Base-by-base conservation (phyloP, 2,113 vertebrate species). In the Mormyrus iriodes region DNA sequence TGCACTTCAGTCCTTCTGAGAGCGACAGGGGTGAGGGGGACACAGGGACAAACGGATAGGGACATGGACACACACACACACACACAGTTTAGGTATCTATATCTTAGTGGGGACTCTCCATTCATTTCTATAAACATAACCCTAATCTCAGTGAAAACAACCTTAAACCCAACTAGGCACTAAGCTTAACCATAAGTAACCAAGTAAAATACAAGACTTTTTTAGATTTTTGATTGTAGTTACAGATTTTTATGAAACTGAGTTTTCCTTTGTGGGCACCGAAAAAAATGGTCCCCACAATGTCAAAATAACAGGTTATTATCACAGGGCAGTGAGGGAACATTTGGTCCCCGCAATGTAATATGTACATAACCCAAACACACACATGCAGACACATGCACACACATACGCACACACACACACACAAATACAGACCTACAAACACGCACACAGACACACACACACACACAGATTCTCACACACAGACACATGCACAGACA, bases 1-100 rank as follows among this genome's bases (percentile, higher is more conserved):
- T 99, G 94, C 98, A 99, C 90, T 98, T 98, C 93, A 97, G 94
- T 90, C 97, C 97, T 92, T 98, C 98, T 82, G 92, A 93, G 92
- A 95, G 96, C 91, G 85, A 82, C 91, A 92, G 24, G 52, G 49
- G 4, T 17, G 58, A 73, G 10, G 87, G 53, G 58, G 86, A 87
- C 48, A 76, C 35, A 31, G 55, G 76, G 69, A 76, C 12, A 76
- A 12, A 35, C 65, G 27, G 65, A 35, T 12, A 73, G 61, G 65
- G 10, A 73, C 27, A 73, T 35, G 27, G 65, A 4, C n/a, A 73
- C n/a, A 73, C 65, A 58, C n/a, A 73, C n/a, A 73, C 65, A 58
- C 17, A 73, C 73, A 42, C 27, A 27, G 10, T 4, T 79, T 79
- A 35, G 7, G 73, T 8, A 79, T 13, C 10, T 31, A 31, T 65